Base-by-base conservation (phyloP, 2,797 vertebrate genomes). In the Megalops cyprinoides region DNA sequence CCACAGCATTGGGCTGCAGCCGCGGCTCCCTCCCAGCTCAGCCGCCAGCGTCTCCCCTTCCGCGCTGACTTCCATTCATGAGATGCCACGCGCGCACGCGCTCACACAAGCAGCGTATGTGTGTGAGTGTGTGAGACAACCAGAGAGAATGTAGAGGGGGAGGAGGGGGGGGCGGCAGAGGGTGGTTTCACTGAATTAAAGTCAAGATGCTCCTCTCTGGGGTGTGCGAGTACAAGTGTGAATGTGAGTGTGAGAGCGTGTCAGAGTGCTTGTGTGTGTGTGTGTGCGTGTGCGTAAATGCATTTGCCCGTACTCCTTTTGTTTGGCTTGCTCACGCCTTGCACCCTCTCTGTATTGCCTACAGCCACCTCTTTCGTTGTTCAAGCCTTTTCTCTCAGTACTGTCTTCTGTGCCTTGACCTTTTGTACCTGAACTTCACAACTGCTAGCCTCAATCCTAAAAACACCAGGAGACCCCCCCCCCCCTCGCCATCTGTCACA, bases 111-210 rank as follows among this genome's bases (percentile, higher is more conserved):
- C 91, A 85, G 87, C 85, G 83, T 87, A 88, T 85, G 84, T 84
- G 8, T 84, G 56, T n/a, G 56, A 51, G 75, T n/a, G n/a, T n/a
- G n/a, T n/a, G n/a, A n/a, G n/a, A n/a, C n/a, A n/a, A n/a, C n/a
- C 31, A 80, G 79, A 81, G 60, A 83, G 51, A 39, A 31, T 60
- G 28, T 31, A n/a, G 58, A 28, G 55, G 74, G 39, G 58, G 74
- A 42, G 34, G 49, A 51, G 28, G 74, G 82, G 82, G 84, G 76
- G 84, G 84, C 83, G 90, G 86, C 86, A 76, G 83, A 83, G 82
- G 85, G 86, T 88, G 85, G 87, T 90, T 87, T 93, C 89, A 93
- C 83, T 90, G 88, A 93, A 92, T 93, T 88, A 91, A 89, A 91
- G 89, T 92, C 89, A 85, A 84, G 85, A 82, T 85, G 84, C 89